Evolutionary conservation across 2,113 vertebrate species (phyloP).

Genomic region (Condylura cristata): DNA sequence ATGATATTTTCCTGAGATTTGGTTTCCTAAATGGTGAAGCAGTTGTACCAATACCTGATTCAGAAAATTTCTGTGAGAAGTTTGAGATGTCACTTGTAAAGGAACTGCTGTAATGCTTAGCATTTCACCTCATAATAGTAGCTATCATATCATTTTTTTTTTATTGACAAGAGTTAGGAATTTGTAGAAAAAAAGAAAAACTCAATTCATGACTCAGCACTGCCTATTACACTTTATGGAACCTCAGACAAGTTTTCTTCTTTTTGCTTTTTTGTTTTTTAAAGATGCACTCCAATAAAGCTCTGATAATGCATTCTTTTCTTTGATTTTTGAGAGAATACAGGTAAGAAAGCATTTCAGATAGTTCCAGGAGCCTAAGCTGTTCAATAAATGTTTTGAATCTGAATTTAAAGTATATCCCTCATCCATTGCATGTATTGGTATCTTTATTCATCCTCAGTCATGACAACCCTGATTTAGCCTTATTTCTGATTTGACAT

Average conservation of each 20-base stretch:
- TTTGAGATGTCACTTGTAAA: neutral
- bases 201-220: neutral
- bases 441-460: neutral
- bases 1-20: neutral
- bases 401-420: neutral
- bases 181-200: neutral
- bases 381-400: neutral
- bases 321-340: neutral
- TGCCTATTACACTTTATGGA: neutral
- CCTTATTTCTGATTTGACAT: conserved; percentile 30
- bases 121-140: neutral
- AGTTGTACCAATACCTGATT: neutral
- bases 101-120: neutral
- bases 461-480: neutral
- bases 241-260: neutral
- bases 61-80: neutral
- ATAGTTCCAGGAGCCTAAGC: neutral
- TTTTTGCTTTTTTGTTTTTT: neutral
- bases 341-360: neutral
- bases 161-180: neutral
- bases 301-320: neutral
- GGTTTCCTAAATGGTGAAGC: neutral
- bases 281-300: neutral
- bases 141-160: neutral
- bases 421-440: neutral